Evolutionary conservation across 2,888 invertebrate genomes (phyloP), one percentile per base, ranked within the genome.

Genomic region (Xanthostigma xanthostigma): DNA sequence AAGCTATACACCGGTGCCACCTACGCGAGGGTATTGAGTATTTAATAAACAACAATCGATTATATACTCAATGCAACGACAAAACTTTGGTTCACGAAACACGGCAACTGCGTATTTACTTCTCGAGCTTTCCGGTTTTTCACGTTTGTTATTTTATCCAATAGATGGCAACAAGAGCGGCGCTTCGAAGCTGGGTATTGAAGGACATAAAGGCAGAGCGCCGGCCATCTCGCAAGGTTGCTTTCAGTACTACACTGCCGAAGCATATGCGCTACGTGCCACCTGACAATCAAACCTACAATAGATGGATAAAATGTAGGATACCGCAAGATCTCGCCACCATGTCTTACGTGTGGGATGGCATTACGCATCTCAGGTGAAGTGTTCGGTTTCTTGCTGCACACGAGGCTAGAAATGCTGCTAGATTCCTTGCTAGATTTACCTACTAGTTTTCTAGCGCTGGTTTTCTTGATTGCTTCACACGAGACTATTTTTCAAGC

Each of bases 291-390:
- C 68, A 71, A 36, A 72, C 75, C 1, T 58, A 69, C 41, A 60
- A 67, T 42, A 68, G 67, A 54, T 81, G 79, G 80, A 59, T 75
- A 35, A 61, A 67, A 9, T 73, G 75, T 48, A 60, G 69, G 51
- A 72, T 78, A 43, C 78, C 77, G 0, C 65, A 71, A 45, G 75
- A 78, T 41, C 60, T 82, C 13, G 69, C 71, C 49, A 66, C 71
- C 1, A 80, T 81, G 80, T 67, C 75, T 0, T 68, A 69, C 42
- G 74, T 81, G 1, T 81, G 77, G 77, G 70, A 73, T 11, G 76
- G 74, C n/a, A 76, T 81, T 41, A 70, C 72, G 14, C 70, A 78
- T 60, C 66, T 81, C 8, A 72, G 73, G 76, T 75, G 53, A 51
- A 35, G 49, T 44, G 43, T 12, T 27, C 6, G 5, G 6, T 6